A percentile compares a stretch with the other conserved stretches of the same genome.
phyloP scores from a whole-genome alignment of 1,140 invertebrate species.

The Drosophila bocqueti region DNA sequence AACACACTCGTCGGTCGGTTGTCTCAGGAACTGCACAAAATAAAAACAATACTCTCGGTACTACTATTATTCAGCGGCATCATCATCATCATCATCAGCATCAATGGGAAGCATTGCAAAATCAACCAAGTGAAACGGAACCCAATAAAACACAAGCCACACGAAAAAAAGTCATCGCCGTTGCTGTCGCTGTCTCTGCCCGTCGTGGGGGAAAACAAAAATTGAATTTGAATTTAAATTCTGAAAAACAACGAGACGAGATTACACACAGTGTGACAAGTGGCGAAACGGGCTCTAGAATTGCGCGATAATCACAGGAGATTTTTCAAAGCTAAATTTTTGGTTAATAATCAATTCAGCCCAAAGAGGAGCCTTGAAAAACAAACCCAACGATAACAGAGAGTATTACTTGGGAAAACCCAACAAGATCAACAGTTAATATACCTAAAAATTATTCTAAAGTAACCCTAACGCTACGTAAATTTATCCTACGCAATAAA shows the following conservation, averaged over 20 bases:
- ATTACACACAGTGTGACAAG: constrained; percentile 35
- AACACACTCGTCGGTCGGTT: constrained; percentile 1
- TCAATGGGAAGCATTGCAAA: constrained; percentile 52
- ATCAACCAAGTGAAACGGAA: constrained; percentile 57
- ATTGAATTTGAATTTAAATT: constrained; percentile 20
- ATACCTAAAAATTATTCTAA: neutral
- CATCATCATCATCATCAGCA: constrained; percentile 37
- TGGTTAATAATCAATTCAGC: neutral
- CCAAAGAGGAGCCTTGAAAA: neutral
- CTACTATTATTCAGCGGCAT: constrained; percentile 24
- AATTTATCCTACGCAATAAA: neutral
- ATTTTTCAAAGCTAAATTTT: neutral
- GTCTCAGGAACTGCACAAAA: constrained; percentile 28
- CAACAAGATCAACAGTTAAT: constrained; percentile 13
- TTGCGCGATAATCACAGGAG: neutral
- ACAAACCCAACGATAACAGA: neutral
- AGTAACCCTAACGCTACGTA: neutral
- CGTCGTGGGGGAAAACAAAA: constrained; percentile 10
- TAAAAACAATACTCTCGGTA: constrained; percentile 29
- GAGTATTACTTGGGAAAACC: constrained; percentile 17
- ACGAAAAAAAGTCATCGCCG: constrained; percentile 14
- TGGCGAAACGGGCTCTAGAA: constrained; percentile 18
- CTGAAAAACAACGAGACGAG: constrained; percentile 19
- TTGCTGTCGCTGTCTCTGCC: neutral
- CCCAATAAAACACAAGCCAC: constrained; percentile 39